phyloP scores from a whole-genome alignment of 2,888 invertebrate species.

The Pachymerium ferrugineum region DNA sequence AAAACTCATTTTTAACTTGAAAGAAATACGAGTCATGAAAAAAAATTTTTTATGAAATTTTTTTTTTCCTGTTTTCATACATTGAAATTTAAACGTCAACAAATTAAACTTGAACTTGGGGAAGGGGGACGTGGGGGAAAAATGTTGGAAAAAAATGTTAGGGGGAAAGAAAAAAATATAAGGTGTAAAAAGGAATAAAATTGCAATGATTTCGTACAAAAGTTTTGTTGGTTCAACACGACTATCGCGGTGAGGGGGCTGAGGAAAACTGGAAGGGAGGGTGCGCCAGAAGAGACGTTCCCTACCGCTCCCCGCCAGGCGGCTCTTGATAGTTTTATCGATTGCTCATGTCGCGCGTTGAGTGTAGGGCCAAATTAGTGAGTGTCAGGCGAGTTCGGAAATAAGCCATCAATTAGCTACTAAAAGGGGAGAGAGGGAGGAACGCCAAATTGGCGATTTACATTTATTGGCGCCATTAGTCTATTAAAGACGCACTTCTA shows the following conservation, averaged over 20 bases:
- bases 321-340: constrained; percentile 29
- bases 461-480: constrained; percentile 32
- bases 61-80: no score
- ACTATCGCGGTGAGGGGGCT: background rate
- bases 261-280: background rate
- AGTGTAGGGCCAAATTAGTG: constrained; percentile 28
- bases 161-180: no score
- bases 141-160: no score
- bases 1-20: no score
- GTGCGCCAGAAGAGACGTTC: background rate
- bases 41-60: no score
- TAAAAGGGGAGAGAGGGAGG: constrained; percentile 12
- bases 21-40: no score
- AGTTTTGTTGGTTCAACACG: background rate
- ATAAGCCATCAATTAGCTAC: constrained; percentile 32
- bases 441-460: constrained; percentile 28
- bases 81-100: no score
- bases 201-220: background rate
- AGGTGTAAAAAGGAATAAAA: background rate
- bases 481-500: background rate
- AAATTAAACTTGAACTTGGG: no score
- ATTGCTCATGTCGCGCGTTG: constrained; percentile 19
- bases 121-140: no score
- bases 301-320: background rate
- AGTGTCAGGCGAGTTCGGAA: constrained; percentile 30